Conservation (phyloP, 2,113 vertebrate species). For the Marmota monax region DNA sequence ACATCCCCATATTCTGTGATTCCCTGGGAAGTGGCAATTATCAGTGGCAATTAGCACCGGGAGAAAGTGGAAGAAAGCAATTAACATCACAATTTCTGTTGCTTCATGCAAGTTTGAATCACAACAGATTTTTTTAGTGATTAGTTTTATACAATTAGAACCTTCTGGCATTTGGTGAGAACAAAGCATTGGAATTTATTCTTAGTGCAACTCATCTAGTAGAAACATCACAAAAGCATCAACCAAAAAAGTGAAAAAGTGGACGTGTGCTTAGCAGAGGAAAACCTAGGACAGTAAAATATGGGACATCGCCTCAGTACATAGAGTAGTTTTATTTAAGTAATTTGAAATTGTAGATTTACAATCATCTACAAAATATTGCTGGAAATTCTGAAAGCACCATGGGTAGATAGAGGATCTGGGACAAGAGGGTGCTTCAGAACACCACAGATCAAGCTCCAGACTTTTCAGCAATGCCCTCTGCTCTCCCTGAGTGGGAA, state of each 20-base stretch:
- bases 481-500: background rate
- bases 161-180: slow-evolving; percentile 33
- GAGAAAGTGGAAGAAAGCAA: slow-evolving; percentile 58
- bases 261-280: background rate
- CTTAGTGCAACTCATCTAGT: background rate
- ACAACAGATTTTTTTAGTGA: slow-evolving; percentile 33
- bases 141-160: slow-evolving; percentile 51
- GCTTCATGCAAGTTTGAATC: slow-evolving; percentile 5
- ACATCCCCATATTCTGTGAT: slow-evolving; percentile 23
- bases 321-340: background rate
- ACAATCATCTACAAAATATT: background rate
- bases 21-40: slow-evolving; percentile 60
- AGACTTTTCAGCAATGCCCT: background rate
- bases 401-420: background rate
- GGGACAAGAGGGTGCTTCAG: background rate
- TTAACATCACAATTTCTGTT: slow-evolving; percentile 56
- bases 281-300: background rate
- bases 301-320: background rate
- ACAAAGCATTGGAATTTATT: slow-evolving; percentile 24
- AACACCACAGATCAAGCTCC: background rate
- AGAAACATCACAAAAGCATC: slow-evolving; percentile 41
- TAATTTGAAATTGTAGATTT: background rate
- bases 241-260: background rate
- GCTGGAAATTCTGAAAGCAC: background rate
- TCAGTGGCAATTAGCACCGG: slow-evolving; percentile 41